Conservation (phyloP, 2,888 invertebrate genomes). For the Lumbricus terrestris region DNA sequence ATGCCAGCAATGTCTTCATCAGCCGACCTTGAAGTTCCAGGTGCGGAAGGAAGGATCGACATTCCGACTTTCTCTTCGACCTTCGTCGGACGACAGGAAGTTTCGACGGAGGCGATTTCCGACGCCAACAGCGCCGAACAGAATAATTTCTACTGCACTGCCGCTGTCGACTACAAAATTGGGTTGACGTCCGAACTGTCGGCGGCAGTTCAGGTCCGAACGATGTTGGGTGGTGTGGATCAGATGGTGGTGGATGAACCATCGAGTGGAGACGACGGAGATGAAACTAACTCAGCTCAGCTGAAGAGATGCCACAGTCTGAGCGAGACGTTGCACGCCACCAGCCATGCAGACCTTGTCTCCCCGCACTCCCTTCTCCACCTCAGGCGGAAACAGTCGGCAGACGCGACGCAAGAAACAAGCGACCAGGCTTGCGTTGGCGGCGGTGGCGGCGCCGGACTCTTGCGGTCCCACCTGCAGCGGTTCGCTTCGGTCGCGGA, state of each 20-base stretch:
- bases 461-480: neutral
- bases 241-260: neutral
- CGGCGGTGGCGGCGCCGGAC: neutral
- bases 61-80: neutral
- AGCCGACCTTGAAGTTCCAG: neutral
- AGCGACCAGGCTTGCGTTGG: neutral
- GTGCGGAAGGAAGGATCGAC: neutral
- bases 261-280: neutral
- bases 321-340: conserved; percentile 16
- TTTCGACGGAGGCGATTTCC: neutral
- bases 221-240: neutral
- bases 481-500: neutral
- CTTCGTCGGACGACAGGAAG: neutral
- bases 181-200: neutral
- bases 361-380: neutral
- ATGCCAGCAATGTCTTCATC: neutral
- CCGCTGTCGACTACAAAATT: neutral
- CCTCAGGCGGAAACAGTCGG: conserved; percentile 26
- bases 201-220: neutral
- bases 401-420: conserved; percentile 12
- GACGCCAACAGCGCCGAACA: neutral
- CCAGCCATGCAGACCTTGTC: neutral
- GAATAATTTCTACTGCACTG: neutral
- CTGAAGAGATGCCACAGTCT: conserved; percentile 28
- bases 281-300: neutral